phyloP scores from a whole-genome alignment of 1,140 invertebrate species.

The Thaumatotibia leucotreta region DNA sequence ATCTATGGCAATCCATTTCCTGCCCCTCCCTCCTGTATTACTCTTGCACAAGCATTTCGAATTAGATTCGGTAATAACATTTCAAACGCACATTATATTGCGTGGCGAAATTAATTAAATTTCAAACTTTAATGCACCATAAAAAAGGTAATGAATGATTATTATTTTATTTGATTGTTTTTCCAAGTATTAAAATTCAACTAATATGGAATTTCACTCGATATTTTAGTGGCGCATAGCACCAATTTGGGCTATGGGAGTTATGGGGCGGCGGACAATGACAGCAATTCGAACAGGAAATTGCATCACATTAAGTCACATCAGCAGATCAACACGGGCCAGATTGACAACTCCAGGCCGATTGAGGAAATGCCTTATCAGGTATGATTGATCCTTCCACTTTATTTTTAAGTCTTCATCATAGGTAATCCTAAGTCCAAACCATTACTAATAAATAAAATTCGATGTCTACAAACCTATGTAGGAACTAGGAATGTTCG shows the following conservation, averaged over 20 bases:
- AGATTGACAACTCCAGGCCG: conserved; percentile 58
- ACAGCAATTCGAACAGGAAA: conserved; percentile 61
- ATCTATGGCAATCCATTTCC: conserved; percentile 50
- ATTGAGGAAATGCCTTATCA: conserved; percentile 78
- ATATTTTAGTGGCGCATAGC: conserved; percentile 70
- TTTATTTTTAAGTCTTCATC: conserved; percentile 2
- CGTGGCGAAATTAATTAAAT: not conserved
- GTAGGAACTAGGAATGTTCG: no score
- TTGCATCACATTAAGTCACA: conserved; percentile 73
- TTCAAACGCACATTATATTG: not conserved
- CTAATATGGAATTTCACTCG: not conserved
- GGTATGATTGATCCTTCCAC: conserved; percentile 48
- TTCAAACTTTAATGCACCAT: not conserved
- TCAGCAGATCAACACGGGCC: conserved; percentile 65
- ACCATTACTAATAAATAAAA: no score
- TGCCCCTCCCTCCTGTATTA: conserved; percentile 23
- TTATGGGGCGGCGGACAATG: conserved; percentile 62
- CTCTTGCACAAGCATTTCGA: not conserved
- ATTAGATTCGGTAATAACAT: not conserved
- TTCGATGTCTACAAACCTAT: no score
- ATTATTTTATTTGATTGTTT: not conserved
- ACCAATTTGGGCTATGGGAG: conserved; percentile 72
- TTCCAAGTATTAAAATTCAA: not conserved
- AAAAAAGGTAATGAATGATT: not conserved
- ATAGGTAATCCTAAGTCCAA: no score